Evolutionary conservation across 1,140 invertebrate genomes (phyloP).

Genomic region (Coenobita brevimanus): DNA sequence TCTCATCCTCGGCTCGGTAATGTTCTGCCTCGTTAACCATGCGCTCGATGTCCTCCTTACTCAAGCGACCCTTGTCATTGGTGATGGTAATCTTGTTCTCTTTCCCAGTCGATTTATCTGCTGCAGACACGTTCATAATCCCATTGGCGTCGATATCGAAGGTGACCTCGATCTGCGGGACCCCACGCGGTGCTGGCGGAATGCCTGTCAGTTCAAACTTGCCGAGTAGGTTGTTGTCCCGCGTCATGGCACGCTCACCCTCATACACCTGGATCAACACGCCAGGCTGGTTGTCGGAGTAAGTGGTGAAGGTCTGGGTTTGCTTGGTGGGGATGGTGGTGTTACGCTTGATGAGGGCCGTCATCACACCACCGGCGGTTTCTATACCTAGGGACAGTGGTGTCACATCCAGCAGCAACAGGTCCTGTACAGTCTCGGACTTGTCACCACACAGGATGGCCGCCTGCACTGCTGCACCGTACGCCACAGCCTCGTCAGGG

Average conservation of each 20-base stretch:
- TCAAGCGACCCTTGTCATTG: no score
- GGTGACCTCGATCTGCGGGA: constrained; percentile 98
- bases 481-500: constrained; percentile 75
- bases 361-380: constrained; percentile 81
- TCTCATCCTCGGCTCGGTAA: no score
- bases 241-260: constrained; percentile 99
- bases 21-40: no score
- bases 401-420: constrained; percentile 80
- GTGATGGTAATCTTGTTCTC: constrained; percentile 97
- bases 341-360: constrained; percentile 79
- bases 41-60: no score
- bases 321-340: constrained; percentile 97
- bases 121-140: constrained; percentile 96
- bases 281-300: constrained; percentile 98
- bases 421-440: constrained; percentile 75
- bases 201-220: constrained; percentile 99
- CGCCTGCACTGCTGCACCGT: constrained; percentile 73
- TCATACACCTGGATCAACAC: constrained; percentile 99
- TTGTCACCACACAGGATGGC: constrained; percentile 73
- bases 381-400: constrained; percentile 81
- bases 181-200: constrained; percentile 96
- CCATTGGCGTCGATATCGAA: constrained; percentile 99
- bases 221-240: constrained; percentile 97
- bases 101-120: constrained; percentile 99
- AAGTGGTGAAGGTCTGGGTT: constrained; percentile 99